Percentiles rank a stretch among this genome's conserved stretches.
These are phyloP conservation scores for Pandion haliaetus DNA, from an alignment of 2,113 vertebrate genomes.

Conservation along the genomic window DNA sequence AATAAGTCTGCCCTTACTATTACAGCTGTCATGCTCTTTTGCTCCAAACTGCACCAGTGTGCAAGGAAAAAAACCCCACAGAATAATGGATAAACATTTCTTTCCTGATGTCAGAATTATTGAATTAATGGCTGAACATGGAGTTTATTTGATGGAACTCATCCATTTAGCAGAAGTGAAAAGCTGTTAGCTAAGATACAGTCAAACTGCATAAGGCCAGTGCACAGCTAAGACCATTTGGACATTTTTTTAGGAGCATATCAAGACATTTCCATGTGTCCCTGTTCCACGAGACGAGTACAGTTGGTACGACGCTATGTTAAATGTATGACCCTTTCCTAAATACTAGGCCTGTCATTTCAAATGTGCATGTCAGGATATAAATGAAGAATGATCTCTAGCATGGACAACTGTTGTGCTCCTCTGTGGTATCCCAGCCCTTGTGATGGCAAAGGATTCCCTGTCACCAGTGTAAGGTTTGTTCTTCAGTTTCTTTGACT, in stretches of 20 bases:
- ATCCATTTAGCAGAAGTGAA: not conserved
- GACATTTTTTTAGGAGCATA: not conserved
- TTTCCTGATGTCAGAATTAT: not conserved
- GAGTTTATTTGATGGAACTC: not conserved
- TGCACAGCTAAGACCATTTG: not conserved
- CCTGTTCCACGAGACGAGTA: not conserved
- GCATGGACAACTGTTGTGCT: not conserved
- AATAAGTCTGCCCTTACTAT: not conserved
- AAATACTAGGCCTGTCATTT: not conserved
- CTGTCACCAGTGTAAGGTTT: not conserved
- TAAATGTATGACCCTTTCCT: not conserved
- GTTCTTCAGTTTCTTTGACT: not conserved
- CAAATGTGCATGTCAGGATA: not conserved
- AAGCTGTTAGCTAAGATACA: not conserved
- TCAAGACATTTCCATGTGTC: not conserved
- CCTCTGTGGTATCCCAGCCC: not conserved
- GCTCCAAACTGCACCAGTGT: not conserved
- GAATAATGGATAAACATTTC: not conserved
- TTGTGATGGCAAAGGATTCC: not conserved
- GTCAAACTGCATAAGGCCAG: not conserved
- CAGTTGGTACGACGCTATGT: rapidly evolving
- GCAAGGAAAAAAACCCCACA: not conserved
- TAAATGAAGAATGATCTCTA: not conserved
- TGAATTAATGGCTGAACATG: not conserved
- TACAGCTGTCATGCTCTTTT: not conserved